Evolutionary conservation across 2,888 invertebrate genomes (phyloP).

Genomic region (Phyllotreta cruciferae): DNA sequence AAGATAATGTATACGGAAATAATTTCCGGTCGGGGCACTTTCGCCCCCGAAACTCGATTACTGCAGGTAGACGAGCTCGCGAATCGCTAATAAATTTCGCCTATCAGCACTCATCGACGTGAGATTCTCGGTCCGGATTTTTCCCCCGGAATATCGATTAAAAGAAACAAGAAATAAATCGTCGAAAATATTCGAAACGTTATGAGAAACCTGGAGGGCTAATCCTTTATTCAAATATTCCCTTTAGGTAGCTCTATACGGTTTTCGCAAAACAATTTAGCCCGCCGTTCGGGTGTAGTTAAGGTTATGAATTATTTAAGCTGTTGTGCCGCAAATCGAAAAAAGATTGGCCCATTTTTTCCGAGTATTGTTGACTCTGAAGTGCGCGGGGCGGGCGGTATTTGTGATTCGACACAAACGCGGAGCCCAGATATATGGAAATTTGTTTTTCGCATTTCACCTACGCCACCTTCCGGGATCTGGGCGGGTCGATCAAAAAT

Average conservation of each 20-base stretch:
- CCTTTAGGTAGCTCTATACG: constrained; percentile 25
- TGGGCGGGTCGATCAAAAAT: too few species aligned
- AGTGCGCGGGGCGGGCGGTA: constrained; percentile 12
- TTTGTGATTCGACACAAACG: constrained; percentile 13
- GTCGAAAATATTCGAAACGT: constrained; percentile 4
- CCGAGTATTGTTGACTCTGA: constrained; percentile 13
- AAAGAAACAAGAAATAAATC: too few species aligned
- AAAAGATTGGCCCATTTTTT: constrained; percentile 29
- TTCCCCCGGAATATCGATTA: too few species aligned
- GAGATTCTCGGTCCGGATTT: too few species aligned
- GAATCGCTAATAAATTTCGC: too few species aligned
- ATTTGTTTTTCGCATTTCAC: constrained; percentile 13
- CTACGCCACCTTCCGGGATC: too few species aligned
- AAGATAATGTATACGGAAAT: too few species aligned
- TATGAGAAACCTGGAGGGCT: not conserved
- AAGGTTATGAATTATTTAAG: constrained; percentile 35
- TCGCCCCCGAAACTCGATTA: too few species aligned
- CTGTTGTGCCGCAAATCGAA: constrained; percentile 24
- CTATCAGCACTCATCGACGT: too few species aligned
- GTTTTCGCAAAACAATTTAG: constrained; percentile 25
- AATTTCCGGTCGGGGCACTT: too few species aligned
- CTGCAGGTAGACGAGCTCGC: too few species aligned
- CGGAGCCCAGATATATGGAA: constrained; percentile 14
- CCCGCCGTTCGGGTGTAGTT: constrained; percentile 23
- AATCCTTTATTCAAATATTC: constrained; percentile 29